These are phyloP conservation scores for Bujurquina vittata DNA, from an alignment of 2,113 vertebrate species.

Conservation along the genomic window DNA sequence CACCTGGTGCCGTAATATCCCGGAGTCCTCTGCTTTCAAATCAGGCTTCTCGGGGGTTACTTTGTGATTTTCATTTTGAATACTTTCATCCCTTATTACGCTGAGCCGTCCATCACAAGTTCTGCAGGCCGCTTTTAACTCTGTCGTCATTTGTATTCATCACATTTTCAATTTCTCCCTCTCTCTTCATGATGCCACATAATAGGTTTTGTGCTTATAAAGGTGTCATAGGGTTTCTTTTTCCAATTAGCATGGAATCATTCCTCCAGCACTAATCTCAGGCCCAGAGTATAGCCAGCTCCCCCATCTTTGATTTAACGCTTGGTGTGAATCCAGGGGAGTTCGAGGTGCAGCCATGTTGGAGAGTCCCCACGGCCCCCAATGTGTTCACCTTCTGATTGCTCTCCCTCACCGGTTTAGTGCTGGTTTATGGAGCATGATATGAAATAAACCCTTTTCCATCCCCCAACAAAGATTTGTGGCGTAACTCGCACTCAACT, in stretches of 20 bases:
- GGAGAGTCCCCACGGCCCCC: conserved; percentile 50
- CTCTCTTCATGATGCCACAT: conserved; percentile 53
- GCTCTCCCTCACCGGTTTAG: conserved; percentile 69
- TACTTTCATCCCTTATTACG: conserved; percentile 46
- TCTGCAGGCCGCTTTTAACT: conserved; percentile 46
- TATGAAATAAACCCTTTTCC: conserved; percentile 75
- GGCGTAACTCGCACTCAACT: conserved; percentile 53
- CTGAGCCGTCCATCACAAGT: conserved; percentile 64
- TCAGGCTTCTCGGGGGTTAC: conserved; percentile 12
- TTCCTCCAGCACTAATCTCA: conserved; percentile 73
- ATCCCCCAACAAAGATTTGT: conserved; percentile 67
- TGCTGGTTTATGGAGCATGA: conserved; percentile 78
- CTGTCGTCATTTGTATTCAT: conserved; percentile 68
- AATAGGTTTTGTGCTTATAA: conserved; percentile 66
- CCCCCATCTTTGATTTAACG: conserved; percentile 76
- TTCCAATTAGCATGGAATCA: conserved; percentile 75
- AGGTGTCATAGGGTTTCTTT: conserved; percentile 66
- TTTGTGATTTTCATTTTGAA: conserved; percentile 45
- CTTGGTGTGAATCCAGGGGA: conserved; percentile 55
- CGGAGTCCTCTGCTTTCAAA: conserved; percentile 30
- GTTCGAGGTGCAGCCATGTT: conserved; percentile 55
- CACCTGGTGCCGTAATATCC: background rate
- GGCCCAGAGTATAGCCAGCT: conserved; percentile 36
- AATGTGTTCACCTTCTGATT: conserved; percentile 70
- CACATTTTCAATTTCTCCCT: conserved; percentile 59